A percentile compares a stretch with the other conserved stretches of the same genome.
Evolutionary conservation across 37 sponge, comb jelly and placozoan species (phyloP).

Genomic region (Halichondria panicea): DNA sequence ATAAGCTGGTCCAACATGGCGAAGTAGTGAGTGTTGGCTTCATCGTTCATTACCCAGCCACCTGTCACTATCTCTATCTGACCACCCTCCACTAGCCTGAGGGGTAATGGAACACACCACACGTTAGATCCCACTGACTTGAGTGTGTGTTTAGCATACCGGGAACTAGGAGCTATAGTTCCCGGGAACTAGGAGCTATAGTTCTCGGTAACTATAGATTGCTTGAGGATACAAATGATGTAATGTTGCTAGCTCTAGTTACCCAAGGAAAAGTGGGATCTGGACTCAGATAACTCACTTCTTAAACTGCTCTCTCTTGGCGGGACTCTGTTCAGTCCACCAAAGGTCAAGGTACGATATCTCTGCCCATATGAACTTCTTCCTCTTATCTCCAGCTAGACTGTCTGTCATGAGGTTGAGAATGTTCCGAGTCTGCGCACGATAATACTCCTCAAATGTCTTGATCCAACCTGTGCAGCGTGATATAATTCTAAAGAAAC

Average conservation of each 20-base stretch:
- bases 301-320: slow-evolving; percentile 41
- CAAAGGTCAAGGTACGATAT: slow-evolving; percentile 86
- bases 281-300: slow-evolving; percentile 23
- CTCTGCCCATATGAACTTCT: slow-evolving; percentile 92
- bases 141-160: no score
- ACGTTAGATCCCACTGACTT: background rate
- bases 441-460: slow-evolving; percentile 84
- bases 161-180: no score
- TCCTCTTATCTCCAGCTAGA: slow-evolving; percentile 33
- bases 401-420: slow-evolving; percentile 68
- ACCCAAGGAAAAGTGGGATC: background rate
- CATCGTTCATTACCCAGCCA: slow-evolving; percentile 99
- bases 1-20: slow-evolving; percentile 95
- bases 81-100: slow-evolving; percentile 67
- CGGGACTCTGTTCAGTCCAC: slow-evolving; percentile 74
- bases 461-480: slow-evolving; percentile 71
- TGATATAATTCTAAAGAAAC: background rate
- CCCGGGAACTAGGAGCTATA: no score
- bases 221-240: background rate
- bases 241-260: background rate
- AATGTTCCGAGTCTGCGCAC: slow-evolving; percentile 67
- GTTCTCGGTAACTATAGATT: no score
- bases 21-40: slow-evolving; percentile 96
- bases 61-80: slow-evolving; percentile 96
- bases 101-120: background rate